Conservation (phyloP, 1,140 invertebrate species). For the Listronotus bonariensis region DNA sequence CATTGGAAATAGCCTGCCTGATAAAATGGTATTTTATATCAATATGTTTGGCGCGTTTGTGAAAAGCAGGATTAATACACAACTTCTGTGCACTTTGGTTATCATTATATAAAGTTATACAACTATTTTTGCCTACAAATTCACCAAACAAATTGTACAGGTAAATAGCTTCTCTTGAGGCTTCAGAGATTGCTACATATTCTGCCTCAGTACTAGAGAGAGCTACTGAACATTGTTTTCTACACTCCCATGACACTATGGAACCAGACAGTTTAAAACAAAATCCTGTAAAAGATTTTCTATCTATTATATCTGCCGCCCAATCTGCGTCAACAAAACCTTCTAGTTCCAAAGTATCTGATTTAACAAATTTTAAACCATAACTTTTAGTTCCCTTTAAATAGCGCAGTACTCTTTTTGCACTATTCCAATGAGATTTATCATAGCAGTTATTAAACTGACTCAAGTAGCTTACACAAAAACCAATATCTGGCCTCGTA, state of each 20-base stretch:
- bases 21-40: constrained; percentile 52
- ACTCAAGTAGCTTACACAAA: constrained; percentile 52
- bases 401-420: constrained; percentile 50
- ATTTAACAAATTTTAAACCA: constrained; percentile 5
- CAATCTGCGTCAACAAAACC: constrained; percentile 56
- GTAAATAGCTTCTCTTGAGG: constrained; percentile 44
- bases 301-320: constrained; percentile 19
- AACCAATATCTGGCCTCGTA: constrained; percentile 58
- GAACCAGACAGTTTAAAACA: constrained; percentile 39
- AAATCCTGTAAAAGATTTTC: constrained; percentile 47
- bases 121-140: neutral
- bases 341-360: constrained; percentile 49
- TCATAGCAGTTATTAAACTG: constrained; percentile 51
- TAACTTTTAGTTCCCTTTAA: neutral
- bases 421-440: constrained; percentile 50
- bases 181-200: constrained; percentile 39
- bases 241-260: constrained; percentile 43
- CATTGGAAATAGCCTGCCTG: constrained; percentile 34
- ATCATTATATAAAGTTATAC: constrained; percentile 3
- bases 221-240: constrained; percentile 41
- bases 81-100: constrained; percentile 24
- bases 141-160: constrained; percentile 29
- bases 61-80: constrained; percentile 45
- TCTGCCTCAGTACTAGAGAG: constrained; percentile 48
- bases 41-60: constrained; percentile 50